Evolutionary conservation across 2,888 invertebrate genomes (phyloP).

Genomic region (Melieria crassipennis): DNA sequence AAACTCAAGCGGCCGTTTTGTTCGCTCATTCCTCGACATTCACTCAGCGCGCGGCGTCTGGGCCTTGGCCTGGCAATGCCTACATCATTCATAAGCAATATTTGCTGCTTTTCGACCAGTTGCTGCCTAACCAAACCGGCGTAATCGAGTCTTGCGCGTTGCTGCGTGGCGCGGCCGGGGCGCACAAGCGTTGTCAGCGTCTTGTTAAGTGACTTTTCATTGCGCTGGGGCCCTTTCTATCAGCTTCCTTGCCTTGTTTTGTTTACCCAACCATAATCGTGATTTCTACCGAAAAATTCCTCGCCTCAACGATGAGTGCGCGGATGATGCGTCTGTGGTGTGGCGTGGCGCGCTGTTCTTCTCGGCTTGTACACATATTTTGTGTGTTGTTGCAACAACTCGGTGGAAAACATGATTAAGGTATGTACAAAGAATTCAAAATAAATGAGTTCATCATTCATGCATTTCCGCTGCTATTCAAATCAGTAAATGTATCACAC

Average conservation of each 20-base stretch:
- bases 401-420: not conserved
- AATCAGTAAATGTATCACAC: not conserved
- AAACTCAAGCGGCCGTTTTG: too few species aligned
- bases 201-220: constrained; percentile 32
- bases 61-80: too few species aligned
- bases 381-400: too few species aligned
- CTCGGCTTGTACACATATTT: not conserved
- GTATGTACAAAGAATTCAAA: not conserved
- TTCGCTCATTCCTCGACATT: too few species aligned
- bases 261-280: constrained; percentile 20
- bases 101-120: too few species aligned
- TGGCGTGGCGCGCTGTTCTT: not conserved
- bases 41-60: too few species aligned
- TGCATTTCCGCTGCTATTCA: constrained; percentile 11
- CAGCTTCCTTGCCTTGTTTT: constrained; percentile 6
- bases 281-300: constrained; percentile 19
- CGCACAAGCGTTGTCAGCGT: not conserved
- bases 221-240: not conserved
- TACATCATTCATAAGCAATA: too few species aligned
- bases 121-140: too few species aligned
- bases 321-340: too few species aligned
- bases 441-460: constrained; percentile 13
- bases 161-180: too few species aligned
- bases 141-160: too few species aligned
- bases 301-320: not conserved